These are phyloP conservation scores for Reinhardtius hippoglossoides DNA, from an alignment of 2,113 vertebrate genomes.

Conservation along the genomic window DNA sequence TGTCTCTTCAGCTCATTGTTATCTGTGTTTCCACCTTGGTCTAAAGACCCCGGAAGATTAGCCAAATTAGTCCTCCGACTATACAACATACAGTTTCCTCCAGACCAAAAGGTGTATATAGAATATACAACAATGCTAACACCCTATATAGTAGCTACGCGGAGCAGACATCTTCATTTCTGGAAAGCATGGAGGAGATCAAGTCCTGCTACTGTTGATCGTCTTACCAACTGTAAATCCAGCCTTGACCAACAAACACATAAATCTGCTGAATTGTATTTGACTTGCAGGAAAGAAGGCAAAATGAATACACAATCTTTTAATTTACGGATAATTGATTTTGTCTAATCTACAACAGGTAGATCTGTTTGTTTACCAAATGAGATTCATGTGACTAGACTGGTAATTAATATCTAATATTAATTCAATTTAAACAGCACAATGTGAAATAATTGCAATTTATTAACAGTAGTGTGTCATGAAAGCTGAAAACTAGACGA, in stretches of 20 bases:
- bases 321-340: slow-evolving; percentile 2
- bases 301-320: not conserved
- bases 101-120: no score
- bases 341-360: slow-evolving; percentile 1
- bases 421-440: slow-evolving; percentile 27
- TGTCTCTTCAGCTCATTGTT: no score
- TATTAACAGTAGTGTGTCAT: slow-evolving; percentile 12
- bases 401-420: slow-evolving; percentile 30
- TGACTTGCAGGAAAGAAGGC: not conserved
- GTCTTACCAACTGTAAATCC: not conserved
- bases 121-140: no score
- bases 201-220: no score
- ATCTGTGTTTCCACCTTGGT: no score
- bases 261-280: not conserved
- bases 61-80: no score
- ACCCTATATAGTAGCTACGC: no score
- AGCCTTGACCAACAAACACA: not conserved
- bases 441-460: slow-evolving; percentile 44
- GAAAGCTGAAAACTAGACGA: slow-evolving; percentile 17
- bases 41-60: no score
- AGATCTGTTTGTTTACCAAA: slow-evolving; percentile 27
- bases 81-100: no score
- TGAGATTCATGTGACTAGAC: slow-evolving; percentile 19
- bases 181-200: no score
- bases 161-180: no score